A percentile compares a stretch with the other conserved stretches of the same genome.
phyloP scores from a whole-genome alignment of 1,140 invertebrate genomes.

The Hyphantria cunea region DNA sequence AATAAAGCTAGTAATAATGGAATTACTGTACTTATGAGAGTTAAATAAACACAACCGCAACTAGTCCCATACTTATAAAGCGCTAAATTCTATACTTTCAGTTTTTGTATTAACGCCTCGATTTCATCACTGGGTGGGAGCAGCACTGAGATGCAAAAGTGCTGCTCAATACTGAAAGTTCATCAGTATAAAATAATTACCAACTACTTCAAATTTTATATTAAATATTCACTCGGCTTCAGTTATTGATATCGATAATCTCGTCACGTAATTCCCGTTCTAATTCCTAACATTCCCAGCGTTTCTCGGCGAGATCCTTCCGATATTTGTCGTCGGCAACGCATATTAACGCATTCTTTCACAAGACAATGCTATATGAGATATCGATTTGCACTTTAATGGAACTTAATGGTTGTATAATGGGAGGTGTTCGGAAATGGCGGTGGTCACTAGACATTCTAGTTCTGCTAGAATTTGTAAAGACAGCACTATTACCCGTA shows the following conservation, averaged over 20 bases:
- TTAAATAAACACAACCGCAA: no score
- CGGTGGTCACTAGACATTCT: no score
- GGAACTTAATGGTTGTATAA: background rate
- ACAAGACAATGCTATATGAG: background rate
- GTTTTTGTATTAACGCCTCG: no score
- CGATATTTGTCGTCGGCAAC: background rate
- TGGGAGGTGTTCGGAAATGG: background rate
- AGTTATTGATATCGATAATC: background rate
- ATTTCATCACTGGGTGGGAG: no score
- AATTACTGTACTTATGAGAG: no score
- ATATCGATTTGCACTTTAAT: background rate
- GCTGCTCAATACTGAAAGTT: no score
- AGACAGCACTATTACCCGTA: no score
- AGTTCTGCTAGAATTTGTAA: no score
- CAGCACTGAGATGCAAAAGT: no score
- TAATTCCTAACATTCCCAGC: background rate
- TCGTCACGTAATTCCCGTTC: background rate
- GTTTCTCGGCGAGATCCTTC: background rate
- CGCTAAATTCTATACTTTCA: no score
- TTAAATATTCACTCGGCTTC: background rate
- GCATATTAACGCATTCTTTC: background rate
- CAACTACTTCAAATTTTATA: background rate
- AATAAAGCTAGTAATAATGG: no score
- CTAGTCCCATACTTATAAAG: no score
- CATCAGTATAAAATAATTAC: background rate